Evolutionary conservation across 2,888 invertebrate species (phyloP).

Genomic region (Darwinula stevensoni): DNA sequence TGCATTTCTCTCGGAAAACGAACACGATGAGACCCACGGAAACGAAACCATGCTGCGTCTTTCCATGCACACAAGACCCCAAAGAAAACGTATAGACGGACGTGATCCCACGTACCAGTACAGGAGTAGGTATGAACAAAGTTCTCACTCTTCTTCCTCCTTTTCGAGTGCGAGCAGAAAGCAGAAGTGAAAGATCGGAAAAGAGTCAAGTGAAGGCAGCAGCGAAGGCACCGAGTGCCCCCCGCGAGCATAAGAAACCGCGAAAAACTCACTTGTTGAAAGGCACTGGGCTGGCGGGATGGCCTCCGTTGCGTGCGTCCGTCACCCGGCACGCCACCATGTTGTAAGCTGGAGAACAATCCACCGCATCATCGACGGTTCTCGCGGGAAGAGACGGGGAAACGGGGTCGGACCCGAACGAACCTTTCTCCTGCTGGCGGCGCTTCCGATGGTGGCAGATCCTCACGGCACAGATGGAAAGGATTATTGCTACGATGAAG

Average conservation of each 20-base stretch:
- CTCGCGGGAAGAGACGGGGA: background rate
- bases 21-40: conserved; percentile 23
- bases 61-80: too few relatives aligned
- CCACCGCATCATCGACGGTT: too few relatives aligned
- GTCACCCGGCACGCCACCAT: conserved; percentile 92
- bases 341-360: conserved; percentile 91
- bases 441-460: conserved; percentile 90
- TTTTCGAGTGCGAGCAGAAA: background rate
- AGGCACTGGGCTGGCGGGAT: conserved; percentile 30
- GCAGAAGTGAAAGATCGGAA: background rate
- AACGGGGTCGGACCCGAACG: conserved; percentile 7
- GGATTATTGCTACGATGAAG: conserved; percentile 86
- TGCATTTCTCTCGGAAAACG: background rate
- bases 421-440: conserved; percentile 92
- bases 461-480: conserved; percentile 88
- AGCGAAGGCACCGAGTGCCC: too few relatives aligned
- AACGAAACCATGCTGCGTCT: conserved; percentile 91
- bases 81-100: too few relatives aligned
- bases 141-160: conserved; percentile 2
- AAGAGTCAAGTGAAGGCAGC: conserved; percentile 8
- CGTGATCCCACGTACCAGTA: conserved; percentile 1
- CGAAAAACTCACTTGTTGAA: conserved; percentile 1
- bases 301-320: conserved; percentile 59
- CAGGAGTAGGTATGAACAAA: conserved; percentile 2
- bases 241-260: too few relatives aligned